phyloP scores from a whole-genome alignment of 2,113 vertebrate genomes.

The Chelonoidis abingdonii region DNA sequence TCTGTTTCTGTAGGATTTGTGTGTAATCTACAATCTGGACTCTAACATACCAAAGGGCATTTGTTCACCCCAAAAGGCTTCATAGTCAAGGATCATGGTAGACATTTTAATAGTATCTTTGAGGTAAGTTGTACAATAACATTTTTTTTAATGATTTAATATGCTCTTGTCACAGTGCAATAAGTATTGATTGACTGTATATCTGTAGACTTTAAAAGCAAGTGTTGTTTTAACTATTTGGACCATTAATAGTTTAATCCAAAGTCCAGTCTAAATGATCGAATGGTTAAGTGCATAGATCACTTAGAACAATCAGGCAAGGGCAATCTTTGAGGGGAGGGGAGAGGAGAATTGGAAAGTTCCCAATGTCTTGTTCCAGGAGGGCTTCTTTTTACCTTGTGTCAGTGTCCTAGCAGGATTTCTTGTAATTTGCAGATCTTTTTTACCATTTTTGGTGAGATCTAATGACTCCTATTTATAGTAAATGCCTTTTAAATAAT shows the following conservation, averaged over 20 bases:
- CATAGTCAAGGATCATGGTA: conserved; percentile 71
- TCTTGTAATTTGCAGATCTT: background rate
- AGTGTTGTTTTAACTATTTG: background rate
- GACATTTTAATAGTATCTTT: conserved; percentile 77
- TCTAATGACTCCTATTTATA: background rate
- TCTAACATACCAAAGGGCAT: conserved; percentile 20
- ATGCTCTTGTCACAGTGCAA: background rate
- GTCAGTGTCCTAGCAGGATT: background rate
- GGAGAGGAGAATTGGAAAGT: background rate
- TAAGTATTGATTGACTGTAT: background rate
- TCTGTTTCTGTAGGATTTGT: conserved; percentile 44
- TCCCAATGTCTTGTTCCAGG: background rate
- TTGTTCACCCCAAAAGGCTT: conserved; percentile 38
- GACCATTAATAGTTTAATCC: conserved; percentile 1
- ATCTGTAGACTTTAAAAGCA: background rate
- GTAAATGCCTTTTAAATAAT: background rate
- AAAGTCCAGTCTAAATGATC: conserved; percentile 12
- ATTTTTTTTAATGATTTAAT: background rate
- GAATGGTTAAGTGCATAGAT: conserved; percentile 21
- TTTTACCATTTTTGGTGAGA: background rate
- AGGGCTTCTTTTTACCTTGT: background rate
- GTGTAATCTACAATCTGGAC: background rate
- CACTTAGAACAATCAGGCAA: background rate
- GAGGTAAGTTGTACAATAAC: conserved; percentile 67
- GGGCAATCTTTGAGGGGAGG: background rate